Conservation (phyloP, 2,888 invertebrate species). For the Cremastinae sp. region DNA sequence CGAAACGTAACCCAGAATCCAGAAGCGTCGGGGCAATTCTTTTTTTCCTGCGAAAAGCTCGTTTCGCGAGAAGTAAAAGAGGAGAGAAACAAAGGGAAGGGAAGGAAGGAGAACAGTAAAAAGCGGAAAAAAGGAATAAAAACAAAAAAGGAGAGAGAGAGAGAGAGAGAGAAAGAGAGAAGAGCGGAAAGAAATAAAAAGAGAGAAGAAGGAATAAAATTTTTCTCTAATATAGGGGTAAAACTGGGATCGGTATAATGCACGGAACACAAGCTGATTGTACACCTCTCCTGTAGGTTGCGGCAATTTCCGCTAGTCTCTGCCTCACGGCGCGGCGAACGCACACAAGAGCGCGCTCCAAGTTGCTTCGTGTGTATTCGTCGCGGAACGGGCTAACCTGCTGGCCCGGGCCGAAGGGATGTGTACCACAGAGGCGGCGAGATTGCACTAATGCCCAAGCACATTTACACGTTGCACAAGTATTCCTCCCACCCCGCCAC, state of each 20-base stretch:
- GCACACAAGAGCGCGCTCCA: not conserved
- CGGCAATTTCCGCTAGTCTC: conserved; percentile 49
- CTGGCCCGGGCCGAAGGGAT: conserved; percentile 26
- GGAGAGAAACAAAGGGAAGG: not conserved
- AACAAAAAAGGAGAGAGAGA: not conserved
- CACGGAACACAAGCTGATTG: conserved; percentile 50
- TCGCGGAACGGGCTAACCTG: conserved; percentile 19
- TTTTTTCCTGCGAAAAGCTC: conserved; percentile 6
- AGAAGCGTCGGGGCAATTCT: not conserved
- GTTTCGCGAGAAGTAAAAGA: conserved; percentile 13
- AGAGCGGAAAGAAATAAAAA: conserved; percentile 6
- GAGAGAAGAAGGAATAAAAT: conserved; percentile 23
- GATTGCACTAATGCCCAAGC: conserved; percentile 70
- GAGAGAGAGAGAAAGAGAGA: not conserved
- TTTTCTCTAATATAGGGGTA: conserved; percentile 34
- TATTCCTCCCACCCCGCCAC: conserved; percentile 47
- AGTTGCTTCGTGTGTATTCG: no score
- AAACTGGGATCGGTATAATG: conserved; percentile 38
- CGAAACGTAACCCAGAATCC: conserved; percentile 15
- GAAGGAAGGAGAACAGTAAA: not conserved
- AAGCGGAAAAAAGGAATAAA: not conserved
- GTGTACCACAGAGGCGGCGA: conserved; percentile 39
- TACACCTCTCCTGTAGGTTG: conserved; percentile 29
- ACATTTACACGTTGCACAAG: conserved; percentile 68
- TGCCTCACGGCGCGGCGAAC: conserved; percentile 40